Evolutionary conservation across 2,113 vertebrate genomes (phyloP).

Genomic region (Anhinga anhinga): DNA sequence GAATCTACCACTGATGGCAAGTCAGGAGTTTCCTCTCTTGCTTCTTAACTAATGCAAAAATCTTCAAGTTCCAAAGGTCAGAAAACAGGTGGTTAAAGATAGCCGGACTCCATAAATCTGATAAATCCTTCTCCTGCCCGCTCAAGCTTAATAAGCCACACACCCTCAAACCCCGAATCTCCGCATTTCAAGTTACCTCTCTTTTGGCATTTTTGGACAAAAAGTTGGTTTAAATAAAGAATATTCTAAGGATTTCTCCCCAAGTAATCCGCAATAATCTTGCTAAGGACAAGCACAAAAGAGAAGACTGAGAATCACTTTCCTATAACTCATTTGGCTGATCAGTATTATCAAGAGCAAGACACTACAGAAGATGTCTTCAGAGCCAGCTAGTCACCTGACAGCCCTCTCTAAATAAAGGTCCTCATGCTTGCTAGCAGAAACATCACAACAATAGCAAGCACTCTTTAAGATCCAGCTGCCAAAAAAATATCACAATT

Average conservation of each 20-base stretch:
- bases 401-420: background rate
- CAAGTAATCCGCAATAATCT: background rate
- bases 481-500: background rate
- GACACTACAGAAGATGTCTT: background rate
- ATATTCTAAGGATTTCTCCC: background rate
- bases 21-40: background rate
- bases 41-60: background rate
- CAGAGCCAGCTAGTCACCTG: background rate
- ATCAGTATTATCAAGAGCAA: background rate
- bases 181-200: background rate
- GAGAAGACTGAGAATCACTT: background rate
- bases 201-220: background rate
- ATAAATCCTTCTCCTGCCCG: background rate
- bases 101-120: background rate
- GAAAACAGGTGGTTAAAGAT: background rate
- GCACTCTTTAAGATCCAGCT: background rate
- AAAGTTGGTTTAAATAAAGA: background rate
- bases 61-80: constrained; percentile 27
- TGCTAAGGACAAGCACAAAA: background rate
- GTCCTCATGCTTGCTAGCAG: background rate
- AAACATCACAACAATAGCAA: background rate
- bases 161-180: background rate
- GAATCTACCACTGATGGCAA: background rate
- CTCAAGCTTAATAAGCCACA: background rate
- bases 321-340: background rate